A percentile compares a stretch with the other conserved stretches of the same genome.
phyloP scores from a whole-genome alignment of 2,797 vertebrate genomes.

The Fistularia tabacaria region DNA sequence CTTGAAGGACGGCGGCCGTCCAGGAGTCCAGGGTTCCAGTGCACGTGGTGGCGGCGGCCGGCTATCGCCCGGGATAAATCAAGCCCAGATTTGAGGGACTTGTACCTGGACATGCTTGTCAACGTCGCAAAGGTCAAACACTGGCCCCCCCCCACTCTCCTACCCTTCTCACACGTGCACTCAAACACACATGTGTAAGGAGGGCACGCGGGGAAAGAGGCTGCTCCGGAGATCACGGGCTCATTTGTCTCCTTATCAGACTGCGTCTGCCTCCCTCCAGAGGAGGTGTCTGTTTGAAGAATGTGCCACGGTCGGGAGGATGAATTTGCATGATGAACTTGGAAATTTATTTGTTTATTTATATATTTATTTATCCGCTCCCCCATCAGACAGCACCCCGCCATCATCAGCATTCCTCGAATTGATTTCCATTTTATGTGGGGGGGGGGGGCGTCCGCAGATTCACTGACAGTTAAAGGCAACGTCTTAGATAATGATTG shows the following conservation, averaged over 20 bases:
- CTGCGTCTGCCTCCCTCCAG: slow-evolving; percentile 78
- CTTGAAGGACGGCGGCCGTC: slow-evolving; percentile 29
- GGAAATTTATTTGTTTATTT: slow-evolving; percentile 76
- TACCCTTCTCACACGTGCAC: slow-evolving; percentile 57
- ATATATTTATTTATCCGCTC: slow-evolving; percentile 77
- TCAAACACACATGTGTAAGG: slow-evolving; percentile 58
- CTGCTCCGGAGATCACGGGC: slow-evolving; percentile 80
- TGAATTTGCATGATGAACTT: slow-evolving; percentile 93
- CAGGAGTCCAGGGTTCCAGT: slow-evolving; percentile 21
- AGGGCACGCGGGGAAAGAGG: slow-evolving; percentile 59
- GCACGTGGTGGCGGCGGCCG: slow-evolving; percentile 22
- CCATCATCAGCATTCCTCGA: slow-evolving; percentile 48
- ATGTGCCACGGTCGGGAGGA: slow-evolving; percentile 86
- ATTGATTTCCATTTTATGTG: slow-evolving; percentile 60
- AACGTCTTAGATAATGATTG: slow-evolving; percentile 62
- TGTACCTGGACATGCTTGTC: slow-evolving; percentile 72
- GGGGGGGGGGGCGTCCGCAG: slow-evolving; percentile 36
- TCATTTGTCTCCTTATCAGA: slow-evolving; percentile 90
- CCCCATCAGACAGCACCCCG: slow-evolving; percentile 54
- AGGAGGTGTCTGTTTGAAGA: slow-evolving; percentile 95
- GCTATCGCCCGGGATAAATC: slow-evolving; percentile 55
- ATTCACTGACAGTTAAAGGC: slow-evolving; percentile 62
- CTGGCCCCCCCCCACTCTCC: slow-evolving; percentile 37
- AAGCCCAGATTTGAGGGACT: slow-evolving; percentile 45
- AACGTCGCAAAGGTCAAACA: slow-evolving; percentile 84